Percentiles rank a stretch among this genome's conserved stretches.
Evolutionary conservation across 2,797 vertebrate species (phyloP).

Genomic region (Siniperca scherzeri): DNA sequence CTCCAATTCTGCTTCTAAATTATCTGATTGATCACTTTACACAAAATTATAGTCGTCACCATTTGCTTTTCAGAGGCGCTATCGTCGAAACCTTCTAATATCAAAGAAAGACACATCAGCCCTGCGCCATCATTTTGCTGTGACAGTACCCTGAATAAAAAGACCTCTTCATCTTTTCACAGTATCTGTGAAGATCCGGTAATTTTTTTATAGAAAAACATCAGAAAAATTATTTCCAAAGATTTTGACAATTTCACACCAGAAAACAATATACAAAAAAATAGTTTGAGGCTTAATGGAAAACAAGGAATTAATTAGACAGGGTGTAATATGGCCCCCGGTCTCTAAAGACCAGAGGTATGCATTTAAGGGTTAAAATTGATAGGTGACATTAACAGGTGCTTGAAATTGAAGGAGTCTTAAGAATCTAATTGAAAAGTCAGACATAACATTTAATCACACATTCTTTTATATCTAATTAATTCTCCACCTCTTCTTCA

Average conservation of each 20-base stretch:
- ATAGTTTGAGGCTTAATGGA: neutral
- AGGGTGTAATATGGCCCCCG: neutral
- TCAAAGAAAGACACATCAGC: neutral
- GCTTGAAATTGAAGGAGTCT: constrained; percentile 16
- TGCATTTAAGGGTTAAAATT: constrained; percentile 1
- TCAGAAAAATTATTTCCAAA: neutral
- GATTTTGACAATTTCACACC: neutral
- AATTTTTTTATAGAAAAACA: neutral
- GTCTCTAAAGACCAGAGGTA: neutral
- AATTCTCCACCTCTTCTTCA: constrained; percentile 28
- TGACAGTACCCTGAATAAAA: neutral
- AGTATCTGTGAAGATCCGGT: neutral
- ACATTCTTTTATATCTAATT: constrained; percentile 34
- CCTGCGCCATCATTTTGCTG: neutral
- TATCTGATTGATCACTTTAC: neutral
- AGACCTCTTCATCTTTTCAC: neutral
- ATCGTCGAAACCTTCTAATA: neutral
- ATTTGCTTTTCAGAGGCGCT: neutral
- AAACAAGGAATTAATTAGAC: neutral
- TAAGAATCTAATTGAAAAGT: constrained; percentile 42
- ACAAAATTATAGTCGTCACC: neutral
- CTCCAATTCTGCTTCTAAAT: neutral
- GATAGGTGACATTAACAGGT: constrained; percentile 19
- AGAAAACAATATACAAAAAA: neutral
- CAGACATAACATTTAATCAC: constrained; percentile 35